phyloP scores from a whole-genome alignment of 2,113 vertebrate species.

The Psilopsiagon aurifrons region DNA sequence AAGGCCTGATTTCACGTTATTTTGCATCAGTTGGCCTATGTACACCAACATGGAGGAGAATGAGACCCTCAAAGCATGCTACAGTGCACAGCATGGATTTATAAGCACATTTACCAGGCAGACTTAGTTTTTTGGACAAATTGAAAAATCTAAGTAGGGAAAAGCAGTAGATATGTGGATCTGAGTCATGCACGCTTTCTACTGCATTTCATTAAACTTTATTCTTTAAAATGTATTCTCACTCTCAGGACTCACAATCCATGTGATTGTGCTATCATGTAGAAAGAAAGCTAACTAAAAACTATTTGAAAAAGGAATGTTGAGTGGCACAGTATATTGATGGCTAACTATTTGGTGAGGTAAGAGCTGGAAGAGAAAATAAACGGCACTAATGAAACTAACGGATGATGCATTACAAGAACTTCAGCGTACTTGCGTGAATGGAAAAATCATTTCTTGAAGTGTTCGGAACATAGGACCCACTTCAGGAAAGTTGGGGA shows the following conservation, averaged over 20 bases:
- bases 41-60: background rate
- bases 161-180: background rate
- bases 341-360: constrained; percentile 14
- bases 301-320: background rate
- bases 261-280: constrained; percentile 26
- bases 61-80: background rate
- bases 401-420: background rate
- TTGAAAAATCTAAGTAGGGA: background rate
- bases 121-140: background rate
- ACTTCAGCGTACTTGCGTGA: background rate
- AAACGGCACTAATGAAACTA: constrained; percentile 2
- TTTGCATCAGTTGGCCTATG: background rate
- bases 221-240: constrained; percentile 43
- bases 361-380: constrained; percentile 15
- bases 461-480: background rate
- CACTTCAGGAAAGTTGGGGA: background rate
- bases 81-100: background rate
- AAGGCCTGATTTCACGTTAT: background rate
- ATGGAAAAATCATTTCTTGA: background rate
- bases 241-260: constrained; percentile 20
- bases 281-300: constrained; percentile 14
- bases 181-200: constrained; percentile 4
- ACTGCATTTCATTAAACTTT: constrained; percentile 43
- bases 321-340: background rate
- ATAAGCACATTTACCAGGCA: background rate